Evolutionary conservation across 2,113 vertebrate species (phyloP).

Genomic region (Mohoua ochrocephala): DNA sequence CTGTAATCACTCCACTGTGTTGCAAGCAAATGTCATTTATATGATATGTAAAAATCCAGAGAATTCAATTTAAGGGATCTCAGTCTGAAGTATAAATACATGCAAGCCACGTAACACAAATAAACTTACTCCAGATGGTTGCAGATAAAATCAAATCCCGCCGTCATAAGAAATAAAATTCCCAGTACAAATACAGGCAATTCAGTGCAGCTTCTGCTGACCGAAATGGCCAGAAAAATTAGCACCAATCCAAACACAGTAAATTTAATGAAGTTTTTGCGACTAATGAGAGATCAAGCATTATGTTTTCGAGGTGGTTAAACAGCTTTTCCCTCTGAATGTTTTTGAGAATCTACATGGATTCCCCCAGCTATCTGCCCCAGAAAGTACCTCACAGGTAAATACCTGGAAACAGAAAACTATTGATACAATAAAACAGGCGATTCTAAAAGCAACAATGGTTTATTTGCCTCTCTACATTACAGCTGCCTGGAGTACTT

Average conservation of each 20-base stretch:
- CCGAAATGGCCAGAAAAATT: conserved; percentile 52
- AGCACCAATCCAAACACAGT: conserved; percentile 42
- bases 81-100: conserved; percentile 70
- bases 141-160: conserved; percentile 66
- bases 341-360: background rate
- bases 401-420: conserved; percentile 28
- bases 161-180: conserved; percentile 58
- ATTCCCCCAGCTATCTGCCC: background rate
- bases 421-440: conserved; percentile 48
- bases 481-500: conserved; percentile 14
- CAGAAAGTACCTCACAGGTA: background rate
- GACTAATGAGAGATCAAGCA: background rate
- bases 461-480: conserved; percentile 18
- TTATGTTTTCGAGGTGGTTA: conserved; percentile 12
- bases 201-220: conserved; percentile 28
- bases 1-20: conserved; percentile 70
- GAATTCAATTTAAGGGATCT: conserved; percentile 64
- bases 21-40: conserved; percentile 72
- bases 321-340: background rate
- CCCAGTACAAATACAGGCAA: conserved; percentile 49
- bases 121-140: conserved; percentile 76
- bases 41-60: conserved; percentile 67
- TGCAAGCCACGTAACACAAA: conserved; percentile 67
- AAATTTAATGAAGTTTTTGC: conserved; percentile 28
- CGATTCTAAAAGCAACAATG: background rate